Percentiles rank a stretch among this genome's conserved stretches.
Conservation (phyloP, 2,888 invertebrate species). For the Cancer borealis region DNA sequence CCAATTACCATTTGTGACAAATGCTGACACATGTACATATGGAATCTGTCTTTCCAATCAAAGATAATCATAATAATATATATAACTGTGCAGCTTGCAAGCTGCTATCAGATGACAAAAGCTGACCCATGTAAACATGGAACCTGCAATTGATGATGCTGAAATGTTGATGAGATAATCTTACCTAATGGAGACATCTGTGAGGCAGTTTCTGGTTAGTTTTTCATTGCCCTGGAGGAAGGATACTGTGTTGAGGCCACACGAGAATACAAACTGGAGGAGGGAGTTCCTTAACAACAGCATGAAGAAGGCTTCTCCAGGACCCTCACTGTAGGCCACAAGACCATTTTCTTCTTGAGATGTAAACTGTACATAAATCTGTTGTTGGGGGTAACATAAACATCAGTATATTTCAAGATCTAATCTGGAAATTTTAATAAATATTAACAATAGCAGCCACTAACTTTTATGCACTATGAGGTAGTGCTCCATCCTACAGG, state of each 20-base stretch:
- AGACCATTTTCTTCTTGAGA: slow-evolving; percentile 73
- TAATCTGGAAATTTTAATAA: not conserved
- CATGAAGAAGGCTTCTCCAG: slow-evolving; percentile 75
- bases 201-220: slow-evolving; percentile 62
- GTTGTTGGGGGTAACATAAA: not conserved
- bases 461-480: too few relatives aligned
- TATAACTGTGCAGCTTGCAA: too few relatives aligned
- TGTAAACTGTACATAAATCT: slow-evolving; percentile 77
- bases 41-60: too few relatives aligned
- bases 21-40: too few relatives aligned
- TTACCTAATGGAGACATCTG: slow-evolving; percentile 76
- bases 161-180: not conserved
- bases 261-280: slow-evolving; percentile 76
- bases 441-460: not conserved
- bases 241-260: slow-evolving; percentile 76
- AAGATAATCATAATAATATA: too few relatives aligned
- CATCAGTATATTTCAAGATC: not conserved
- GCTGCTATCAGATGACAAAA: not conserved
- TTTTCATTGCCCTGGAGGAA: slow-evolving; percentile 76
- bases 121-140: not conserved
- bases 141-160: not conserved
- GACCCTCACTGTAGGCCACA: slow-evolving; percentile 75
- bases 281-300: slow-evolving; percentile 74
- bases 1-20: too few relatives aligned
- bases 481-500: too few relatives aligned